Evolutionary conservation across 2,888 invertebrate genomes (phyloP), one percentile per base, ranked within the genome.

Genomic region (Mythimna albipuncta): DNA sequence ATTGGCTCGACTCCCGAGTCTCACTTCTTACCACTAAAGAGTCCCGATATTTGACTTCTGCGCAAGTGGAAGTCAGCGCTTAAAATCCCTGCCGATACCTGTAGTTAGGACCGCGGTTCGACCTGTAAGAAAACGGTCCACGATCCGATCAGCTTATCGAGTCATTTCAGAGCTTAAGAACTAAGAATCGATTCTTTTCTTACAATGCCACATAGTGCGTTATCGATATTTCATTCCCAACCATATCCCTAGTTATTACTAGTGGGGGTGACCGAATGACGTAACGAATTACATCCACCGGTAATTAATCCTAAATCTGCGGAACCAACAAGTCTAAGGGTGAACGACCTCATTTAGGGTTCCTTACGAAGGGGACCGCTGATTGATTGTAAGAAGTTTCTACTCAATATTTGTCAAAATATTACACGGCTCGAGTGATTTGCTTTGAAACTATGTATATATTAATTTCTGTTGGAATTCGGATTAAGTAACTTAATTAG

Each of bases 381-480:
- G 93, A 94, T 94, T 93, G 92, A 94, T 94, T 90, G 89, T 86
- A 87, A 86, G 88, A 90, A 89, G 89, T 91, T 91, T 88, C 88
- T 89, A 90, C 89, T 87, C 89, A 92, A 93, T 92, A 93, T 94
- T 94, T 93, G 94, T 94, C 93, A 94, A 94, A 94, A 93, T 91
- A 92, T 93, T 93, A 93, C 91, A 91, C 89, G 87, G 84, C 82
- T 89, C 83, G 89, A 79, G 85, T 89, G 89, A 85, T 88, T 85
- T 85, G 83, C 83, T 85, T 82, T 77, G 77, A 82, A 84, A 70
- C 65, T 70, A 19, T 72, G 26, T 16, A 54, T 82, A 71, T 64
- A 75, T 57, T 69, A 52, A 66, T 66, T 68, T 59, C 9, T 66
- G 16, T 65, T 62, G 41, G 55, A 67, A 66, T 68, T 67, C 1